Conservation (phyloP, 2,888 invertebrate genomes). For the Synanthedon andrenaeformis region DNA sequence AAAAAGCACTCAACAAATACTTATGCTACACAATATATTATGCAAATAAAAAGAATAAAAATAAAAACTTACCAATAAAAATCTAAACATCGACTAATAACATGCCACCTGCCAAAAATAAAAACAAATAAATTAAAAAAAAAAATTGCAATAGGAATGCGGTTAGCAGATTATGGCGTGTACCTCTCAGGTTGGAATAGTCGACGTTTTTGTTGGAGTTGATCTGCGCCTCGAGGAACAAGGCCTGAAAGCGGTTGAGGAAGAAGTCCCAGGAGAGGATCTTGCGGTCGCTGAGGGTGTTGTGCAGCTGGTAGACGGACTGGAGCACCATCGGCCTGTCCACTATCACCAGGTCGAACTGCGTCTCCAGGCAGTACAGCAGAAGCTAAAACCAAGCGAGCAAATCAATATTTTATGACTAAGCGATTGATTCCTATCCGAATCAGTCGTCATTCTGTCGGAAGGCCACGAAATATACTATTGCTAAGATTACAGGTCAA, state of each 20-base stretch:
- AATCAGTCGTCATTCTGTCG: too few relatives aligned
- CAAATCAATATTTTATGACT: slow-evolving; percentile 3
- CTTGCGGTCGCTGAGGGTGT: slow-evolving; percentile 88
- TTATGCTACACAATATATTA: too few relatives aligned
- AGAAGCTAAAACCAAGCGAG: slow-evolving; percentile 72
- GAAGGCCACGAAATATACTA: too few relatives aligned
- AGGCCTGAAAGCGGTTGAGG: slow-evolving; percentile 93
- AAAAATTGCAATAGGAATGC: not conserved
- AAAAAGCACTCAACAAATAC: too few relatives aligned
- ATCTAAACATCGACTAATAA: not conserved
- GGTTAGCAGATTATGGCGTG: not conserved
- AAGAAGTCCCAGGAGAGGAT: slow-evolving; percentile 98
- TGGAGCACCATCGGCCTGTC: slow-evolving; percentile 97
- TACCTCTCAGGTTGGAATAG: slow-evolving; percentile 84
- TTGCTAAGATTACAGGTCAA: too few relatives aligned
- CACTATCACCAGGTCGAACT: slow-evolving; percentile 96
- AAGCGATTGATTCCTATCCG: too few relatives aligned
- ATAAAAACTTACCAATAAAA: not conserved
- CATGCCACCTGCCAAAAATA: not conserved
- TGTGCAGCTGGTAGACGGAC: slow-evolving; percentile 93
- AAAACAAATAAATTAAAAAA: not conserved
- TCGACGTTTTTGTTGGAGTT: slow-evolving; percentile 88
- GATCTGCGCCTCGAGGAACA: slow-evolving; percentile 96
- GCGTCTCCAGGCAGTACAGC: slow-evolving; percentile 94
- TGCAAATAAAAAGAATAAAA: not conserved